Evolutionary conservation across 2,113 vertebrate genomes (phyloP).

Genomic region (Psilopsiagon aurifrons): DNA sequence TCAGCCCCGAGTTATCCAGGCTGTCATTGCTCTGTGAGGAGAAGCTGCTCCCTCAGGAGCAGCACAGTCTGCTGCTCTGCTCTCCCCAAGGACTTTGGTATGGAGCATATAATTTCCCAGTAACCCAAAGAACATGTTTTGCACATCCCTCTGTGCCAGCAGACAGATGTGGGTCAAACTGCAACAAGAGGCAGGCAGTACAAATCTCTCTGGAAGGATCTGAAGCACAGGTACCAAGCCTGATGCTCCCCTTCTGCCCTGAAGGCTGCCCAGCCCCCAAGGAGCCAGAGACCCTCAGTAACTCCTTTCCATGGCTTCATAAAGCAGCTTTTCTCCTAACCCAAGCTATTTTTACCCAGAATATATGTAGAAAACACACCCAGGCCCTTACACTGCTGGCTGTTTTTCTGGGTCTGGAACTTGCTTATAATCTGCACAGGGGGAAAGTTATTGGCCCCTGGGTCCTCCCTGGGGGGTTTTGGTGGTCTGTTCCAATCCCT

Average conservation of each 20-base stretch:
- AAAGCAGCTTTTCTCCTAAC: background rate
- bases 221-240: background rate
- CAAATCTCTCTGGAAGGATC: accelerated
- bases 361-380: background rate
- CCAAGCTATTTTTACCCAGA: accelerated
- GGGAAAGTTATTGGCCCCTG: background rate
- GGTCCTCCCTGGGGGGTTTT: no score
- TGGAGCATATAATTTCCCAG: accelerated
- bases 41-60: background rate
- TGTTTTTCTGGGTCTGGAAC: background rate
- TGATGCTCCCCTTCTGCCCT: background rate
- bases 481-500: accelerated
- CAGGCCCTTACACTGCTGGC: accelerated
- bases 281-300: background rate
- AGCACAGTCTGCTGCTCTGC: background rate
- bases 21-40: accelerated
- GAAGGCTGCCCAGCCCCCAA: accelerated
- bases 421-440: background rate
- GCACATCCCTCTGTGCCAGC: background rate
- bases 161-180: background rate
- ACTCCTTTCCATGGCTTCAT: accelerated
- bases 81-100: accelerated
- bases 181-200: background rate
- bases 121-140: no score
- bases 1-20: accelerated